phyloP scores from a whole-genome alignment of 2,888 invertebrate species.

The Xestia sexstrigata region DNA sequence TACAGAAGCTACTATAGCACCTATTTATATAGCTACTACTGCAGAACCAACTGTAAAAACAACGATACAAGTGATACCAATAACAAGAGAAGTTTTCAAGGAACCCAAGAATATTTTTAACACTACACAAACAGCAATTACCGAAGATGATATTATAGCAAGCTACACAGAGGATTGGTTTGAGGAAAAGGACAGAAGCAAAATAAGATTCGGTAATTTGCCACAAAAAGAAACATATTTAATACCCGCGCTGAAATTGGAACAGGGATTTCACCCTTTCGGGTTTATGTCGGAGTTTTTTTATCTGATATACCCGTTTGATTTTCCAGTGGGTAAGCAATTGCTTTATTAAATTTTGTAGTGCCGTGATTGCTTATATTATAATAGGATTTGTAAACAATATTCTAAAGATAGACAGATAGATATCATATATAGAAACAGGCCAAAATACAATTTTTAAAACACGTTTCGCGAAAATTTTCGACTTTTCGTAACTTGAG shows the following conservation, averaged over 20 bases:
- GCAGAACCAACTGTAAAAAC: conserved; percentile 43
- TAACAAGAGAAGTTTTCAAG: conserved; percentile 81
- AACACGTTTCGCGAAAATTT: too few species aligned
- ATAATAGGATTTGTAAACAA: conserved; percentile 7
- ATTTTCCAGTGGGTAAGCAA: conserved; percentile 92
- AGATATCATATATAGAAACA: too few species aligned
- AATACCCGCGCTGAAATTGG: conserved; percentile 89
- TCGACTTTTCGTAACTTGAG: too few species aligned
- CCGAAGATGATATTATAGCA: conserved; percentile 79
- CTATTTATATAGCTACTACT: conserved; percentile 12
- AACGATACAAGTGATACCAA: conserved; percentile 79
- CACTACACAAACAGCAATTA: conserved; percentile 74
- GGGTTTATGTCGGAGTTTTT: conserved; percentile 92
- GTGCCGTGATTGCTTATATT: conserved; percentile 19
- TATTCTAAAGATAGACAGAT: too few species aligned
- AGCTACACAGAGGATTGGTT: conserved; percentile 85
- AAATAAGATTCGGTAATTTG: conserved; percentile 87
- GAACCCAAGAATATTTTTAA: conserved; percentile 72
- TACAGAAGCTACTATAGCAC: conserved; percentile 53
- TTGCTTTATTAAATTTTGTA: conserved; percentile 37
- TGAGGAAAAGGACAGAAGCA: conserved; percentile 82
- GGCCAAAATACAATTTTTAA: neutral
- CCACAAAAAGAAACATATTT: conserved; percentile 88
- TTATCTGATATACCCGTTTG: conserved; percentile 91
- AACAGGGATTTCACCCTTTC: conserved; percentile 92